These are phyloP conservation scores for Venustaconcha ellipsiformis DNA, from an alignment of 1,140 invertebrate species.

Conservation along the genomic window DNA sequence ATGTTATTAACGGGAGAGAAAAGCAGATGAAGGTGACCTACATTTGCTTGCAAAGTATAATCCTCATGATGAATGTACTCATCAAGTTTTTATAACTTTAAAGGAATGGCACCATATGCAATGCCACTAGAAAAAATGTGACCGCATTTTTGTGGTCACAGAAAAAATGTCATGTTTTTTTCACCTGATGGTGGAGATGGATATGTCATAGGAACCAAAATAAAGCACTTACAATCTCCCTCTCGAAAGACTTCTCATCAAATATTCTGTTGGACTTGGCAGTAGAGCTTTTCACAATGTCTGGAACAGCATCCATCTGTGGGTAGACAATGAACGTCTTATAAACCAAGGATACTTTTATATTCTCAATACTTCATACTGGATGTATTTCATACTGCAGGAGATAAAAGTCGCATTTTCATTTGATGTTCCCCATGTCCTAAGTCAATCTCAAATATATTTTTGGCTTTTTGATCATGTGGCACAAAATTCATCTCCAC, in stretches of 20 bases:
- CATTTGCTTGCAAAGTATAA: too few relatives aligned
- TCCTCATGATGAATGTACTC: too few relatives aligned
- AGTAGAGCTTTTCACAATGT: slow-evolving; percentile 61
- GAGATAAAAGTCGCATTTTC: not conserved
- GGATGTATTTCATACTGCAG: not conserved
- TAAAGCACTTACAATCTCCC: slow-evolving; percentile 55
- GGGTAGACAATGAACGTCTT: slow-evolving; percentile 6
- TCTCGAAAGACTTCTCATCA: slow-evolving; percentile 55
- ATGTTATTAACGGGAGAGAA: too few relatives aligned
- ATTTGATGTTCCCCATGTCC: not conserved
- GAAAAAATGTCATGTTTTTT: too few relatives aligned
- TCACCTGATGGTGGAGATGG: too few relatives aligned
- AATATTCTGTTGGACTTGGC: slow-evolving; percentile 38
- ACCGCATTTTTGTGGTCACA: too few relatives aligned
- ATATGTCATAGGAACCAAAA: not conserved
- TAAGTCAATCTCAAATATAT: not conserved
- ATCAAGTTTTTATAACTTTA: too few relatives aligned
- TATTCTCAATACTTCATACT: not conserved
- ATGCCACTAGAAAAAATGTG: too few relatives aligned
- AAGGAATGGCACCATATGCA: too few relatives aligned
- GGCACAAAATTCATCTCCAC: not conserved
- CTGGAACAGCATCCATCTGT: slow-evolving; percentile 60
- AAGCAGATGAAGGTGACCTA: too few relatives aligned
- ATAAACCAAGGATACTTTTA: not conserved
- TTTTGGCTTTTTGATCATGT: not conserved